Conservation (phyloP, 2,113 vertebrate genomes). For the Atlantisia rogersi region DNA sequence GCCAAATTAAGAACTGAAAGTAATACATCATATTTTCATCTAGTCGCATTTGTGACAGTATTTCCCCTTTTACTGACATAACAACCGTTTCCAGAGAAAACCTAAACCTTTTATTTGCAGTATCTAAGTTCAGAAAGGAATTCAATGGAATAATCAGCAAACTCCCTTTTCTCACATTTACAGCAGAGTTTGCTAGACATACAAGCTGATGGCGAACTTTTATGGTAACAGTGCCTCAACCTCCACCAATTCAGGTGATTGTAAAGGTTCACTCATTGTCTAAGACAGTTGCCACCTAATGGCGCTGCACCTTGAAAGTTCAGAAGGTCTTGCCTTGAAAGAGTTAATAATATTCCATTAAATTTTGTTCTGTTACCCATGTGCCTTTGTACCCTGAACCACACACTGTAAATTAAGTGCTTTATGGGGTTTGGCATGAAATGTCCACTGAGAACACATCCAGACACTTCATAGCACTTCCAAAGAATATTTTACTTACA, state of each 20-base stretch:
- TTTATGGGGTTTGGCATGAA: not conserved
- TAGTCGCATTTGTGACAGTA: not conserved
- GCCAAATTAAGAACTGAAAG: conserved; percentile 4
- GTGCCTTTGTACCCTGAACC: not conserved
- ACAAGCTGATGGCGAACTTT: not conserved
- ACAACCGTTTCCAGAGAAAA: conserved; percentile 37
- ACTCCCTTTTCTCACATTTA: not conserved
- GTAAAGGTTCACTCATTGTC: not conserved
- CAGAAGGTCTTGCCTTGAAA: not conserved
- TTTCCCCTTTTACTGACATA: conserved; percentile 21
- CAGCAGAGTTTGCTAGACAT: not conserved
- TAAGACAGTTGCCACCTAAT: not conserved
- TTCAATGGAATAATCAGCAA: not conserved
- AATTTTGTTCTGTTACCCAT: not conserved
- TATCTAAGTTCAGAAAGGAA: not conserved
- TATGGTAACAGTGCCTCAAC: not conserved
- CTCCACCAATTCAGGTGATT: not conserved
- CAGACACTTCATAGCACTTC: not conserved
- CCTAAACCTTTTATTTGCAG: conserved; percentile 20
- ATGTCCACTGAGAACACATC: not conserved
- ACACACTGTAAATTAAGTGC: not conserved
- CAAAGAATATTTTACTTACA: not conserved
- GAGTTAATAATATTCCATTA: not conserved
- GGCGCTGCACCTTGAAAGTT: not conserved
- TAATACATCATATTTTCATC: not conserved